These are phyloP conservation scores for Thinocorus orbignyianus DNA, from an alignment of 2,113 vertebrate genomes.

Conservation along the genomic window DNA sequence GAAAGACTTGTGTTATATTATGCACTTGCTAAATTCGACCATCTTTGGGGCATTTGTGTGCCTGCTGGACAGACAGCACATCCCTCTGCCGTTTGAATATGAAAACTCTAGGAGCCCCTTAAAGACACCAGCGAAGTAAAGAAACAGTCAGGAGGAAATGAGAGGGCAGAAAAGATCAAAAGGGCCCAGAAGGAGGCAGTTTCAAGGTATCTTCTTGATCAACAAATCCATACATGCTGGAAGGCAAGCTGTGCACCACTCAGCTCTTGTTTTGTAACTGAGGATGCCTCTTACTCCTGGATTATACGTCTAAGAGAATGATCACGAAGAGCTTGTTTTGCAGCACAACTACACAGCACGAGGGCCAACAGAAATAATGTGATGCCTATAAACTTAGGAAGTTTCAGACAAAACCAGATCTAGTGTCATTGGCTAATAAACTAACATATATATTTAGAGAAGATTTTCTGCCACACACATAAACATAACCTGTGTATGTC, in stretches of 20 bases:
- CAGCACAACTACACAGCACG: not conserved
- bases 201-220: slow-evolving; percentile 1
- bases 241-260: not conserved
- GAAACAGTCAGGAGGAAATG: not conserved
- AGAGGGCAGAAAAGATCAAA: not conserved
- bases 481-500: not conserved
- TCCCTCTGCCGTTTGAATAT: not conserved
- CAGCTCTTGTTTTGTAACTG: not conserved
- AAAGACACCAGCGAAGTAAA: not conserved
- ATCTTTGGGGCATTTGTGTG: not conserved
- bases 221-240: not conserved
- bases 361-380: not conserved
- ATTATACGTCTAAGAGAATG: not conserved
- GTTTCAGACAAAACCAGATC: not conserved
- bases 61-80: not conserved
- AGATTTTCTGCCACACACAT: not conserved
- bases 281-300: not conserved
- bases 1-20: not conserved
- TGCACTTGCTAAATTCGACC: not conserved
- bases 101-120: not conserved
- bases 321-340: not conserved
- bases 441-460: no score
- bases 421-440: not conserved
- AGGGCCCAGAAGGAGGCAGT: not conserved
- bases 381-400: not conserved